Conservation (phyloP, 2,113 vertebrate genomes). For the Candoia aspera region DNA sequence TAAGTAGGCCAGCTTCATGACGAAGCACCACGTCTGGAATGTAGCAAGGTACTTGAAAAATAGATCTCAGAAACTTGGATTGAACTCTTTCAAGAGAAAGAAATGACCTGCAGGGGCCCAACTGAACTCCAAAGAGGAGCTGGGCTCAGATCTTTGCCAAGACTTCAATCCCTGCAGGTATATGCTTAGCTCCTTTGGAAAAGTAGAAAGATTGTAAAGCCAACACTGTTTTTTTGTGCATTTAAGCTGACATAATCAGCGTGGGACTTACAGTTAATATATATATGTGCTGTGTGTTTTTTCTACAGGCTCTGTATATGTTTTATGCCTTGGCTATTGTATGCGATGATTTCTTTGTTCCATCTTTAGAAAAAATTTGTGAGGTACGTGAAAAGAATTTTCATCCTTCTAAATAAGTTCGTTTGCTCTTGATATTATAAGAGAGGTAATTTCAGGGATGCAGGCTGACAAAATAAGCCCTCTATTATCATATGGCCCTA, state of each 20-base stretch:
- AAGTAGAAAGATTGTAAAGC: too few relatives aligned
- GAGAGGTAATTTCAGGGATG: background rate
- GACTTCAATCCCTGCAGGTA: too few relatives aligned
- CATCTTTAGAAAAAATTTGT: conserved; percentile 95
- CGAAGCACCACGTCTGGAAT: too few relatives aligned
- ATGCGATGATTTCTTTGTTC: conserved; percentile 97
- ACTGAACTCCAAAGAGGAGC: too few relatives aligned
- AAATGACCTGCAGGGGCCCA: too few relatives aligned
- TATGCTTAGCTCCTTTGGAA: too few relatives aligned
- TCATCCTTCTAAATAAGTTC: background rate
- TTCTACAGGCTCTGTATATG: conserved; percentile 92
- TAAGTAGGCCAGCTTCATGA: too few relatives aligned
- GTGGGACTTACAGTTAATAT: background rate
- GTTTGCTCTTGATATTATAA: background rate
- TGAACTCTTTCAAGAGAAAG: too few relatives aligned
- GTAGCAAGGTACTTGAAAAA: too few relatives aligned
- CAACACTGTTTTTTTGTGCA: too few relatives aligned
- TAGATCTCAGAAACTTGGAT: too few relatives aligned
- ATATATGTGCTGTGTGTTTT: background rate
- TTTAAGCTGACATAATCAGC: background rate
- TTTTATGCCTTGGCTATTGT: conserved; percentile 96
- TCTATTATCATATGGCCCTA: background rate
- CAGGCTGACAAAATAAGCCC: background rate
- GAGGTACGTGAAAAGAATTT: conserved; percentile 78
- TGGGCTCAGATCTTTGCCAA: too few relatives aligned